Evolutionary conservation across 2,888 invertebrate genomes (phyloP).

Genomic region (Merodon equestris): DNA sequence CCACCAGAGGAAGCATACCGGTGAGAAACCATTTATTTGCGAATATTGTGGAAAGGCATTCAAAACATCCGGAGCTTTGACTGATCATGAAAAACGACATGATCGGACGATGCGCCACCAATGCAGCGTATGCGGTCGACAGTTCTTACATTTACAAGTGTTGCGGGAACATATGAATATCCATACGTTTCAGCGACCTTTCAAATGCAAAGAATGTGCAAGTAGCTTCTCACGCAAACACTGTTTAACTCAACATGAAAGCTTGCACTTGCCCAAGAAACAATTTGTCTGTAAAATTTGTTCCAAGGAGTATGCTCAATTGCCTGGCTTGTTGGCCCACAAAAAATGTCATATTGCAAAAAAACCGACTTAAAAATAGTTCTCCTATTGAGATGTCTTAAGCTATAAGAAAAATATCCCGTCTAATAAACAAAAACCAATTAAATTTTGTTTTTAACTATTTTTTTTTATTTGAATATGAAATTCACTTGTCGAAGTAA

Average conservation of each 20-base stretch:
- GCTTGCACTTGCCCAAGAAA: slow-evolving; percentile 31
- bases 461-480: too few species aligned
- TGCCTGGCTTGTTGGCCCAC: slow-evolving; percentile 49
- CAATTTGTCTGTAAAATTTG: slow-evolving; percentile 46
- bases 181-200: slow-evolving; percentile 40
- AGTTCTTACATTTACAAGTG: slow-evolving; percentile 39
- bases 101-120: slow-evolving; percentile 24
- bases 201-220: slow-evolving; percentile 37
- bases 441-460: too few species aligned
- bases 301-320: slow-evolving; percentile 44
- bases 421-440: too few species aligned
- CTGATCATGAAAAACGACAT: slow-evolving; percentile 49
- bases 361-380: too few species aligned
- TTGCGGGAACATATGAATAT: slow-evolving; percentile 46
- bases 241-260: slow-evolving; percentile 35
- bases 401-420: too few species aligned
- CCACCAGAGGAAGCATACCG: slow-evolving; percentile 41
- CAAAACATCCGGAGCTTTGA: slow-evolving; percentile 31
- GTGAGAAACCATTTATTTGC: slow-evolving; percentile 47
- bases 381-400: too few species aligned
- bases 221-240: slow-evolving; percentile 42
- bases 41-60: slow-evolving; percentile 44
- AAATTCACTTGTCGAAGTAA: too few species aligned
- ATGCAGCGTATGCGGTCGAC: slow-evolving; percentile 40
- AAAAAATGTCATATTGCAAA: slow-evolving; percentile 36